phyloP scores from a whole-genome alignment of 2,113 vertebrate genomes.

The Bubo scandiacus region DNA sequence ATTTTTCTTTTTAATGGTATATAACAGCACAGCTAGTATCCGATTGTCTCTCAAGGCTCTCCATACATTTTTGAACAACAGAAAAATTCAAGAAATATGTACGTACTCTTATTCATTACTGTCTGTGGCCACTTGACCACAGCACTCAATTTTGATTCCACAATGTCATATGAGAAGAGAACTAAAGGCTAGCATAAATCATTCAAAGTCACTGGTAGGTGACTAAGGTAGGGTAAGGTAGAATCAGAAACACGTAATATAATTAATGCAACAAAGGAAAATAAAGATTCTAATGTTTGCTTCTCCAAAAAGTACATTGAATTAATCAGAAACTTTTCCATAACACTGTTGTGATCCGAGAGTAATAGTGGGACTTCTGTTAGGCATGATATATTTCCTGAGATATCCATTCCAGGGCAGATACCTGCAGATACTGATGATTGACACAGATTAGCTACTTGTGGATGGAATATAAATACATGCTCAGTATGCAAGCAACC shows the following conservation, averaged over 20 bases:
- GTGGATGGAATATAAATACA: not conserved
- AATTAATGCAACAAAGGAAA: not conserved
- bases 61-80: not conserved
- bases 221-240: not conserved
- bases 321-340: not conserved
- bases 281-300: fast-evolving
- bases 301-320: not conserved
- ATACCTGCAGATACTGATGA: not conserved
- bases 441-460: not conserved
- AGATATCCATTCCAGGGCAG: not conserved
- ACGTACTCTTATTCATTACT: not conserved
- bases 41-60: not conserved
- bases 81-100: not conserved
- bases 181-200: not conserved
- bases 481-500: not conserved
- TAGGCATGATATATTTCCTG: not conserved
- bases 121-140: not conserved
- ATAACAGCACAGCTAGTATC: not conserved
- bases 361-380: not conserved
- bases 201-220: not conserved
- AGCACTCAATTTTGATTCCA: not conserved
- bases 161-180: not conserved
- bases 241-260: not conserved
- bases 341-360: not conserved
- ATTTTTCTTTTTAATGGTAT: not conserved